phyloP scores from a whole-genome alignment of 2,888 invertebrate genomes.

The Pseudococcus longispinus region DNA sequence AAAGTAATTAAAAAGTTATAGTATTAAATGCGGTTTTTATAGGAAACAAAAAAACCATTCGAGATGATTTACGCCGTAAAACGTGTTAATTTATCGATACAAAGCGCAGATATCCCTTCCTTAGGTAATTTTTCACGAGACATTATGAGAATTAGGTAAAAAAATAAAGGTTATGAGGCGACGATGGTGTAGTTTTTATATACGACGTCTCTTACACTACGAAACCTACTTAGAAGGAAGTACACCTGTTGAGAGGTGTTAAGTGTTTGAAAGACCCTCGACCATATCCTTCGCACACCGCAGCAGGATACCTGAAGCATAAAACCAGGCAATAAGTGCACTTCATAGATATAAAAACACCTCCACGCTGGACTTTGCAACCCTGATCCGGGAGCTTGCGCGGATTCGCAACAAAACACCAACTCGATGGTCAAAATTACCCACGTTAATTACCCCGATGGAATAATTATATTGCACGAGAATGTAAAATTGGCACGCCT shows the following conservation, averaged over 20 bases:
- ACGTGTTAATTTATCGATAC: slow-evolving; percentile 13
- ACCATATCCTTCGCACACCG: not conserved
- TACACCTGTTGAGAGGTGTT: not conserved
- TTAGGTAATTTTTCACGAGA: not conserved
- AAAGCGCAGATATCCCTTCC: not conserved
- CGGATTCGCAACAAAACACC: not conserved
- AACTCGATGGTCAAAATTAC: not conserved
- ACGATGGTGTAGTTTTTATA: not conserved
- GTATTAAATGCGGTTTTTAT: too few relatives aligned
- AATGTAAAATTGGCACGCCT: slow-evolving; percentile 33
- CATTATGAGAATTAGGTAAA: not conserved
- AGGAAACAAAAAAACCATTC: not conserved
- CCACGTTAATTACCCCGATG: slow-evolving; percentile 12
- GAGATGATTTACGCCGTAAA: not conserved
- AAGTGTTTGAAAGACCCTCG: not conserved
- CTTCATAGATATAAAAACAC: too few relatives aligned
- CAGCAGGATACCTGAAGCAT: not conserved
- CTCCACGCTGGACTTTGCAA: too few relatives aligned
- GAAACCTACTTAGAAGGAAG: not conserved
- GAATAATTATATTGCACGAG: slow-evolving; percentile 27
- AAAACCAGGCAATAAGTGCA: not conserved
- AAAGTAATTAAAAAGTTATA: slow-evolving; percentile 11
- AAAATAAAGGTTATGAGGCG: not conserved
- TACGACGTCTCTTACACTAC: not conserved
- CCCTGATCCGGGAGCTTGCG: not conserved